Evolutionary conservation across 2,113 vertebrate genomes (phyloP).

Genomic region (Corapipo altera): DNA sequence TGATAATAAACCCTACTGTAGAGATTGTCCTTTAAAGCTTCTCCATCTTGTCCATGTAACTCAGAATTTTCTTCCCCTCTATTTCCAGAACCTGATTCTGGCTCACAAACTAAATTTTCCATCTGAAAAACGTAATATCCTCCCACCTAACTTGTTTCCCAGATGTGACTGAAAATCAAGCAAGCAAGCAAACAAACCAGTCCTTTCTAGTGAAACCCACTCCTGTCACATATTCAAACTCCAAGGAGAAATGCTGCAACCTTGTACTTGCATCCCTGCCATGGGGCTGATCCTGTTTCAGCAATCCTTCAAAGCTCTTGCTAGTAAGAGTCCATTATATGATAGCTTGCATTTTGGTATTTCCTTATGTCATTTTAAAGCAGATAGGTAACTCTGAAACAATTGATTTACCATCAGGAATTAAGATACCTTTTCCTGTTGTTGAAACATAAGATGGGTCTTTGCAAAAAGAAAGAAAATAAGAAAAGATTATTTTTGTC

Average conservation of each 20-base stretch:
- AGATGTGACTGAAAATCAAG: background rate
- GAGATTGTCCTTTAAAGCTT: background rate
- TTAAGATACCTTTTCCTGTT: fast-evolving
- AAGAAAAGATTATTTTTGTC: background rate
- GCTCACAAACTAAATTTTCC: background rate
- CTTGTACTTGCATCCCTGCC: background rate
- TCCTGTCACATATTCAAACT: background rate
- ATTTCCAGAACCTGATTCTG: background rate
- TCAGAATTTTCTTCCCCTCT: background rate
- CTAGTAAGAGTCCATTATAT: background rate
- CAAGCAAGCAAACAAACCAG: background rate
- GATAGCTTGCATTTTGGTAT: background rate
- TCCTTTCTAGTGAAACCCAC: background rate
- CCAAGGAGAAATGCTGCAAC: background rate
- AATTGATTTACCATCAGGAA: background rate
- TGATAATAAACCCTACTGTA: background rate
- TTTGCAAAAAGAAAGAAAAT: background rate
- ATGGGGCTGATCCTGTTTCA: background rate
- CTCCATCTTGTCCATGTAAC: background rate
- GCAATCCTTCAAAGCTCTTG: background rate
- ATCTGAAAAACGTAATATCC: background rate
- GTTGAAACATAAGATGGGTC: background rate
- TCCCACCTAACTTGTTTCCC: background rate
- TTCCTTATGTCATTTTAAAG: background rate
- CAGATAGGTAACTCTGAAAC: background rate